Percentiles rank a stretch among this genome's conserved stretches.
Evolutionary conservation across 2,797 vertebrate species (phyloP).

Genomic region (Fistularia tabacaria): DNA sequence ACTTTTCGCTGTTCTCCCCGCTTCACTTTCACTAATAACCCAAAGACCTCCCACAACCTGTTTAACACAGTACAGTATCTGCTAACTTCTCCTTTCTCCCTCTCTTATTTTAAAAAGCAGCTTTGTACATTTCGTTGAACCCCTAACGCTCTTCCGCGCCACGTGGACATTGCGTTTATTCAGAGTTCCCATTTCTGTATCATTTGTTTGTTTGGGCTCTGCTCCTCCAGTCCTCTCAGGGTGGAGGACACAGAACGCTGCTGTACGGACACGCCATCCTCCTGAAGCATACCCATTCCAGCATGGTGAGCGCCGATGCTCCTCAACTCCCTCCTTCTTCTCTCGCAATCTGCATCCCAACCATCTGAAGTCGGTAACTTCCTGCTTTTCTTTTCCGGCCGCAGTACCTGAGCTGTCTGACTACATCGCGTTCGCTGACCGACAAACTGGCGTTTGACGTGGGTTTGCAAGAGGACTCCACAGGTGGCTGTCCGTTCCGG

Average conservation of each 20-base stretch:
- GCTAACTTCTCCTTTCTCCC: no score
- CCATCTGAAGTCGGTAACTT: neutral
- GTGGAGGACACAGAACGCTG: slow-evolving; percentile 88
- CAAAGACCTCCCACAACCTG: neutral
- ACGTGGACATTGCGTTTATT: no score
- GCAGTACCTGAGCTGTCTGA: slow-evolving; percentile 90
- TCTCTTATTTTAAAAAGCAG: no score
- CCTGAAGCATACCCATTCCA: slow-evolving; percentile 87
- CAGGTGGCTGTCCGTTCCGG: slow-evolving; percentile 68
- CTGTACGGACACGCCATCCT: slow-evolving; percentile 93
- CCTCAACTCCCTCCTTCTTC: neutral
- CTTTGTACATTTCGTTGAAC: no score
- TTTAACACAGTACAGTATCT: no score
- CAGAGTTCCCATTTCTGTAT: no score
- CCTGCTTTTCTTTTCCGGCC: slow-evolving; percentile 14
- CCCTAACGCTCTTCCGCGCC: no score
- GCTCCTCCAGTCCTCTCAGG: slow-evolving; percentile 86
- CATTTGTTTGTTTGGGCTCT: neutral
- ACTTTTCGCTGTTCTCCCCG: neutral
- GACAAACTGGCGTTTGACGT: slow-evolving; percentile 94
- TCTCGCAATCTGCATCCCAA: neutral
- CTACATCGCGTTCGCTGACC: slow-evolving; percentile 90
- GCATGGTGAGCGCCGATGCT: slow-evolving; percentile 80
- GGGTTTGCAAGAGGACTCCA: slow-evolving; percentile 89
- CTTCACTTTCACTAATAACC: neutral